Base-by-base conservation (phyloP, 2,888 invertebrate genomes). In the Netelia fuscicornis region DNA sequence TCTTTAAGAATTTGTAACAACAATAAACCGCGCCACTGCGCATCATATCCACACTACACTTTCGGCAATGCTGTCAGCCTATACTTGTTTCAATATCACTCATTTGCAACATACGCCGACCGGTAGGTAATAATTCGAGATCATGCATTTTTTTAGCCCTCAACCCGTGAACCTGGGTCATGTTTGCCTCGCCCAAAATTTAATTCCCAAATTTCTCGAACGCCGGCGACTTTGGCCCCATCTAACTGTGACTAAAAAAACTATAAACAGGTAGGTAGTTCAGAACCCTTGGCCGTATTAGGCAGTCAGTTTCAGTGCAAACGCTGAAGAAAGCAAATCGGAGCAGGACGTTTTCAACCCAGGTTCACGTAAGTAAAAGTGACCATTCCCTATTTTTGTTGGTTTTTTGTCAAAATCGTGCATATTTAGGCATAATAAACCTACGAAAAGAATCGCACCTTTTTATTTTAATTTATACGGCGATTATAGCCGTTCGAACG, bases 81-180 rank as follows among this genome's bases (percentile, higher is more conserved):
- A 48, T 2, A 48, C 48, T 48, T 48, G 11, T 48, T 48, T 48
- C 48, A 48, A 48, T 48, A 13, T 13, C 48, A 48, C 13, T 8
- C 2, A 48, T 48, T 48, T 48, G 11, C 60, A 10, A 60, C 60
- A 60, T 9, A 60, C 60, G 25, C 60, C 60, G 60, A 60, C 25
- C 60, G 23, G 60, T 60, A 60, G 23, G 25, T 6, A 20, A 25
- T 60, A 23, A 60, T 60, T 48, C 9, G 11, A 48, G 3, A 48
- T 48, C 11, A 2, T 13, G 48, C 2, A 13, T 48, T 48, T 11
- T 48, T 48, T 17, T 17, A 17, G 17, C 52, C 52, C 52, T 52
- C 52, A 52, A 52, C 13, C 52, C 52, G 52, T 52, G 52, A 52
- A 52, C 52, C 11, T 3, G 52, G 52, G 10, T 52, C 52, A 13